Conservation (phyloP, 2,113 vertebrate genomes). For the Osmerus mordax region DNA sequence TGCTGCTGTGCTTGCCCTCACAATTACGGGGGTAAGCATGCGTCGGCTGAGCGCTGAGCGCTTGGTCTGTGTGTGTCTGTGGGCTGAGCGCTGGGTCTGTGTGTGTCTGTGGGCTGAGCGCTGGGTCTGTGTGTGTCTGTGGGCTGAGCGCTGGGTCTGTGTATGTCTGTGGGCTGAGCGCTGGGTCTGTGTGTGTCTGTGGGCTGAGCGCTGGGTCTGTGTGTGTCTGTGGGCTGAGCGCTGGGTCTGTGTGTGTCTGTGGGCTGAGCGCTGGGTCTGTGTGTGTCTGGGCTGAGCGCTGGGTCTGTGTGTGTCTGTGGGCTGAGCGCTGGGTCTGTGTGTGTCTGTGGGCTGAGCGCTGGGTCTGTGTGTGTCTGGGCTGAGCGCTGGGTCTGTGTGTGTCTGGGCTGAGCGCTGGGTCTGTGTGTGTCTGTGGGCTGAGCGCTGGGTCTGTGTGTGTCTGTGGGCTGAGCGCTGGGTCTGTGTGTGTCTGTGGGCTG, state of each 20-base stretch:
- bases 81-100: not conserved
- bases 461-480: not conserved
- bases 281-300: too few species aligned
- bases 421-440: too few species aligned
- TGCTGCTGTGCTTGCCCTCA: constrained; percentile 26
- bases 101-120: too few species aligned
- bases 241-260: too few species aligned
- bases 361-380: too few species aligned
- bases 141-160: not conserved
- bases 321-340: too few species aligned
- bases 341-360: not conserved
- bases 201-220: not conserved
- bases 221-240: too few species aligned
- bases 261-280: too few species aligned
- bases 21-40: constrained; percentile 28
- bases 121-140: not conserved
- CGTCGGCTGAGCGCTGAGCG: not conserved
- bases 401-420: not conserved
- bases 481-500: too few species aligned
- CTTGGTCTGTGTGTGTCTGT: not conserved
- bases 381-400: not conserved
- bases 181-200: not conserved
- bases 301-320: too few species aligned
- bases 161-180: not conserved
- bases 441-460: not conserved